Evolutionary conservation across 2,113 vertebrate species (phyloP), one percentile per base, ranked within the genome.

Genomic region (Asarcornis scutulata): DNA sequence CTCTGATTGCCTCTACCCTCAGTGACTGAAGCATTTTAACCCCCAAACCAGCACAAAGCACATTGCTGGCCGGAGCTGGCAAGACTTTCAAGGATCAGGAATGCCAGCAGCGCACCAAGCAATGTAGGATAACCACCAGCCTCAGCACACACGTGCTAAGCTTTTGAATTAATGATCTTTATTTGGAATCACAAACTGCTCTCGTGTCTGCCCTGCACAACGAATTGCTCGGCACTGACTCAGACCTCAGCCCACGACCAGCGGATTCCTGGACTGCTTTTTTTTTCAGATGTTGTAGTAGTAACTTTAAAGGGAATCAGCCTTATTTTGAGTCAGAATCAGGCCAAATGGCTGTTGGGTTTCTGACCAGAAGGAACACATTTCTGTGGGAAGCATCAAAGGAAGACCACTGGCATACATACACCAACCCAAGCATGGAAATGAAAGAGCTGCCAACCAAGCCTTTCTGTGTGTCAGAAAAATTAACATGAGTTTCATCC

Each of bases 101-200:
- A 62, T 9, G 53, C 27, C 29, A 71, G n/a, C 55, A 64, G 44
- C 1, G 0, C 48, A 40, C 14, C 17, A 48, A 16, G 2, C 11
- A 38, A 20, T 0, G 0, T 20, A n/a, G 46, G 22, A 27, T 66
- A 82, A 31, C 29, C n/a, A 1, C 34, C 11, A 27, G 17, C 14
- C 52, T 60, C 1, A 0, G 52, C 2, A 11, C 3, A 4, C 18
- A n/a, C 4, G 2, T 29, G 34, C 58, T 16, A 18, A 76, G 18
- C 15, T 13, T 42, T 34, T 36, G 46, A 56, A 52, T 56, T n/a
- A 77, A 50, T 4, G 3, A 13, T 15, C 9, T 40, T 48, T 36
- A 16, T 31, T n/a, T 55, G 18, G 26, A 76, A 94, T 55, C 14
- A 34, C 2, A 13, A 36, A 16, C 15, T 62, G 80, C 32, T 71